A percentile compares a stretch with the other conserved stretches of the same genome.
phyloP scores from a whole-genome alignment of 2,797 vertebrate genomes.

The Lacerta bilineata region DNA sequence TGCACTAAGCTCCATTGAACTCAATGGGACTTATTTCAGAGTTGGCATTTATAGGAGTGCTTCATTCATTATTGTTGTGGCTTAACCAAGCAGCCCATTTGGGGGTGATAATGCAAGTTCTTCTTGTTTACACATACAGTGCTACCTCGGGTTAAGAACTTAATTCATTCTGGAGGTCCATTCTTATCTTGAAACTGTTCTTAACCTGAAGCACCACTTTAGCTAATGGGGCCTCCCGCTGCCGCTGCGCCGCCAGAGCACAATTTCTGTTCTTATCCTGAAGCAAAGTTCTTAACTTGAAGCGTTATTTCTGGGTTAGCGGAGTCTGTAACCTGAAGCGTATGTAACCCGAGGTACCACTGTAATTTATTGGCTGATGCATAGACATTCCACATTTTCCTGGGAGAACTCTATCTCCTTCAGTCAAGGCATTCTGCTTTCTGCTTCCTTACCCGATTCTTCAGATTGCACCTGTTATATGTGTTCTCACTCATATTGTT shows the following conservation, averaged over 20 bases:
- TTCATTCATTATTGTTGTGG: neutral
- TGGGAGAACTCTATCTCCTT: neutral
- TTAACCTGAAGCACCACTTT: too few relatives aligned
- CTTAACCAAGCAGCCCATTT: neutral
- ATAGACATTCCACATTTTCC: neutral
- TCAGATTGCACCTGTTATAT: neutral
- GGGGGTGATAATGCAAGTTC: neutral
- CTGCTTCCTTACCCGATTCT: neutral
- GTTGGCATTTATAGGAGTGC: neutral
- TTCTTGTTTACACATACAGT: neutral
- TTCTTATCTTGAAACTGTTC: too few relatives aligned
- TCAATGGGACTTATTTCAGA: neutral
- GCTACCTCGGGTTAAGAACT: too few relatives aligned
- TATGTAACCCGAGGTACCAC: too few relatives aligned
- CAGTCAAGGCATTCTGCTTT: neutral
- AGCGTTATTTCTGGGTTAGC: too few relatives aligned
- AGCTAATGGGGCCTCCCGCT: too few relatives aligned
- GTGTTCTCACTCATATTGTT: too few relatives aligned
- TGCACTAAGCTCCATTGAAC: neutral
- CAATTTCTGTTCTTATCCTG: too few relatives aligned
- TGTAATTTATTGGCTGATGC: neutral
- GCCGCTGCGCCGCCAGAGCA: too few relatives aligned
- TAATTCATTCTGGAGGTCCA: too few relatives aligned
- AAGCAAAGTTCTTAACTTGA: too few relatives aligned
- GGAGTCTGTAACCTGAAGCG: too few relatives aligned